phyloP scores from a whole-genome alignment of 2,797 vertebrate species.

The Labroides dimidiatus region DNA sequence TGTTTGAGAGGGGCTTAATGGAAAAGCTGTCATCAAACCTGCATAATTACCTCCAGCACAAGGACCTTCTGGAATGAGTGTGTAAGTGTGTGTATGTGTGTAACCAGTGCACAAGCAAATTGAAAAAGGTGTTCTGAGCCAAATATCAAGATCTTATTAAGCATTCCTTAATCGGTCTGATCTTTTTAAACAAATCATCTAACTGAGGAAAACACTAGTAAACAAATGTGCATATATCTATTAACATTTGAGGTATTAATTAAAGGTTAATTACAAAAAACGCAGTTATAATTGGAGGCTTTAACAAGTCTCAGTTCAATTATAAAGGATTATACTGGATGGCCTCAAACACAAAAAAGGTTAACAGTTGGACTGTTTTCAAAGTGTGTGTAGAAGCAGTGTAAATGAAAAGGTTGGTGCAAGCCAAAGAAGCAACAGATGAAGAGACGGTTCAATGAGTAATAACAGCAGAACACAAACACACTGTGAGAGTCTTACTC shows the following conservation, averaged over 20 bases:
- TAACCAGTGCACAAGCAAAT: not conserved
- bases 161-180: constrained; percentile 10
- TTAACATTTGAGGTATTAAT: constrained; percentile 7
- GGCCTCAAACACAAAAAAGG: too few species aligned
- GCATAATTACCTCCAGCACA: constrained; percentile 49
- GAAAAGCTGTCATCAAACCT: constrained; percentile 61
- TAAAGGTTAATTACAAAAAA: not conserved
- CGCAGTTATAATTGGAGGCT: not conserved
- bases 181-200: constrained; percentile 13
- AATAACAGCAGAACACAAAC: constrained; percentile 18
- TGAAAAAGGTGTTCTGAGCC: not conserved
- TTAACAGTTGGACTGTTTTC: too few species aligned
- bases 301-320: constrained; percentile 1
- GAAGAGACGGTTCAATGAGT: not conserved
- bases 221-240: not conserved
- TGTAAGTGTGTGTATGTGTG: constrained; percentile 3
- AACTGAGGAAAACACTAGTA: constrained; percentile 12
- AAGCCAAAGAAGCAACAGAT: constrained; percentile 20
- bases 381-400: constrained; percentile 8
- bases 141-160: constrained; percentile 18
- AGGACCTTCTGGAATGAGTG: constrained; percentile 11
- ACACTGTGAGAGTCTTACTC: not conserved
- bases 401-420: constrained; percentile 12
- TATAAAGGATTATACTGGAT: not conserved
- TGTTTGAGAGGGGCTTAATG: constrained; percentile 53